Conservation (phyloP, 2,113 vertebrate species). For the Etia nguti region DNA sequence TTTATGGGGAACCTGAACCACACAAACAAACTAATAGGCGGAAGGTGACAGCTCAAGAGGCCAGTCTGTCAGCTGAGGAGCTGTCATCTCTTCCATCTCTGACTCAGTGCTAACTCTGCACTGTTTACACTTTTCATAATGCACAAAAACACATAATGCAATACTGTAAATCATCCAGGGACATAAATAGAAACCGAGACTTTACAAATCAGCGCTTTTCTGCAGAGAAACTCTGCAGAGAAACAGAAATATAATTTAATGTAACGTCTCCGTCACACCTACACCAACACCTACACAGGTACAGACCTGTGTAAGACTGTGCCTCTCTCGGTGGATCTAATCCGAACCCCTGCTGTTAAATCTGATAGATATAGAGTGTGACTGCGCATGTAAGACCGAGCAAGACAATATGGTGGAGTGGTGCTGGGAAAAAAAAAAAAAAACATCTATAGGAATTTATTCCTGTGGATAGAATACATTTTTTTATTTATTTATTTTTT, state of each 20-base stretch:
- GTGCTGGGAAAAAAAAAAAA: background rate
- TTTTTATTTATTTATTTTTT: background rate
- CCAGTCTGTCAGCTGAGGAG: conserved; percentile 2
- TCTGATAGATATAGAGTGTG: conserved; percentile 38
- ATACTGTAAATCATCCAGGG: background rate
- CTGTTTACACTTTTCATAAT: conserved; percentile 4
- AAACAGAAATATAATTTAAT: background rate
- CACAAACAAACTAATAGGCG: background rate
- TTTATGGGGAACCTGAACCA: conserved; percentile 21
- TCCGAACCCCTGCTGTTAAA: conserved; percentile 52
- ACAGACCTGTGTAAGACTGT: background rate
- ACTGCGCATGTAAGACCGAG: background rate
- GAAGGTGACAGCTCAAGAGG: background rate
- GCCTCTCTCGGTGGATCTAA: conserved; percentile 29
- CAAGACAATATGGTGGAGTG: background rate
- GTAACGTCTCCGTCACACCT: background rate
- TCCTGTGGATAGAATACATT: background rate
- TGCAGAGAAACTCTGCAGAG: background rate
- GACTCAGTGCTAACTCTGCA: conserved; percentile 20
- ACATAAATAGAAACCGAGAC: background rate
- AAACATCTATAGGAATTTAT: background rate
- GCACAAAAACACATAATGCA: background rate
- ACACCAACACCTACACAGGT: background rate
- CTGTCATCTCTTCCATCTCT: conserved; percentile 13
- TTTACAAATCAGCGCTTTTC: background rate